Conservation (phyloP, 2,113 vertebrate genomes). For the Clinocottus analis region DNA sequence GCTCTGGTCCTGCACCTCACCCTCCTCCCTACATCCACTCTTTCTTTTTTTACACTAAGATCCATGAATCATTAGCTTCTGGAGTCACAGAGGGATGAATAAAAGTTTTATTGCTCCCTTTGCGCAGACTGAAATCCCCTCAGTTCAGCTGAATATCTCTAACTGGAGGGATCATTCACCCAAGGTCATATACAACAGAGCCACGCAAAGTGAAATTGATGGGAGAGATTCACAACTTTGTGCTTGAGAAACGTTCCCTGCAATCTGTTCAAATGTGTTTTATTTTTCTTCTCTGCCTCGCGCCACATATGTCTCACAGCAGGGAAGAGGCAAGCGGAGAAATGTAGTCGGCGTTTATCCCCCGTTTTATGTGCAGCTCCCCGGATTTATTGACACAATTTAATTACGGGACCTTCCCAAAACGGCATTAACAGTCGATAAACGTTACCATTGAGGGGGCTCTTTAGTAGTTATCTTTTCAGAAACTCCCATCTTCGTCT, state of each 20-base stretch:
- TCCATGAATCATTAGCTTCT: conserved; percentile 80
- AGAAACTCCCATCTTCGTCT: conserved; percentile 35
- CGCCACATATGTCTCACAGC: conserved; percentile 69
- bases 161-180: conserved; percentile 70
- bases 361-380: conserved; percentile 67
- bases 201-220: conserved; percentile 73
- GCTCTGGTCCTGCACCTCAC: conserved; percentile 62
- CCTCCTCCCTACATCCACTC: background rate
- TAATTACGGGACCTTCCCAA: conserved; percentile 72
- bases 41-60: conserved; percentile 52
- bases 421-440: conserved; percentile 69
- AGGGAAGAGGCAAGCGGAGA: conserved; percentile 58
- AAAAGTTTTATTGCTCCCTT: conserved; percentile 75
- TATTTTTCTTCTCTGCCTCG: conserved; percentile 51
- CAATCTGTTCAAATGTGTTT: conserved; percentile 69
- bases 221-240: conserved; percentile 70
- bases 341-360: conserved; percentile 52
- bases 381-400: conserved; percentile 75
- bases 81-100: conserved; percentile 75
- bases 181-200: conserved; percentile 75
- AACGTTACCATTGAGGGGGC: conserved; percentile 61
- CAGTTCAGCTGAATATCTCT: conserved; percentile 71
- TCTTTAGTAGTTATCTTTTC: conserved; percentile 59
- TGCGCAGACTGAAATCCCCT: conserved; percentile 68
- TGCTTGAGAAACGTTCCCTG: conserved; percentile 76